Evolutionary conservation across 2,888 invertebrate species (phyloP).

Genomic region (Leptopilina drosophilae): DNA sequence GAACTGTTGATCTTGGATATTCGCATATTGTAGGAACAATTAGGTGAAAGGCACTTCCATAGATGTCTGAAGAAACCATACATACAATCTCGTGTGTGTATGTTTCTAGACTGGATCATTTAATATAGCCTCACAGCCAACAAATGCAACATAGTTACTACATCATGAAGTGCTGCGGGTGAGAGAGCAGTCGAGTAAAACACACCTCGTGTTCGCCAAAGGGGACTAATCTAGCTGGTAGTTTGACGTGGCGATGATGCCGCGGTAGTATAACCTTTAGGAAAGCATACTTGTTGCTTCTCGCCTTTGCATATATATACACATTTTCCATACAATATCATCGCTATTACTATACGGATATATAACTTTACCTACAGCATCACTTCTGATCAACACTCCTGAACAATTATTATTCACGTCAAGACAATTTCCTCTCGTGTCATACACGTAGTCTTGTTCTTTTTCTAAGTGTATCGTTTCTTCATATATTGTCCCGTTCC

Average conservation of each 20-base stretch:
- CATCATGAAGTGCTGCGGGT: conserved; percentile 53
- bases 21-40: conserved; percentile 77
- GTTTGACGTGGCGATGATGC: conserved; percentile 64
- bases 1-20: conserved; percentile 74
- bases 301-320: conserved; percentile 39
- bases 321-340: conserved; percentile 12
- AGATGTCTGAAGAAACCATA: conserved; percentile 47
- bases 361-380: neutral
- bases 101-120: conserved; percentile 65
- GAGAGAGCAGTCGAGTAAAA: conserved; percentile 61
- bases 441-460: neutral
- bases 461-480: too few species aligned
- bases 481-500: too few species aligned
- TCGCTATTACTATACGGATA: neutral
- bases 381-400: conserved; percentile 6
- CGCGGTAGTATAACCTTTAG: conserved; percentile 64
- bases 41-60: conserved; percentile 77
- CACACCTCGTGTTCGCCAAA: conserved; percentile 69
- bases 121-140: conserved; percentile 65
- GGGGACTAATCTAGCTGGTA: conserved; percentile 67
- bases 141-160: conserved; percentile 57
- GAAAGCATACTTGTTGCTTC: conserved; percentile 51
- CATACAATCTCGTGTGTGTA: neutral
- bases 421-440: conserved; percentile 21
- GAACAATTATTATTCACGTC: conserved; percentile 47